Conservation (phyloP, 2,888 invertebrate species). For the Acleris laterana region DNA sequence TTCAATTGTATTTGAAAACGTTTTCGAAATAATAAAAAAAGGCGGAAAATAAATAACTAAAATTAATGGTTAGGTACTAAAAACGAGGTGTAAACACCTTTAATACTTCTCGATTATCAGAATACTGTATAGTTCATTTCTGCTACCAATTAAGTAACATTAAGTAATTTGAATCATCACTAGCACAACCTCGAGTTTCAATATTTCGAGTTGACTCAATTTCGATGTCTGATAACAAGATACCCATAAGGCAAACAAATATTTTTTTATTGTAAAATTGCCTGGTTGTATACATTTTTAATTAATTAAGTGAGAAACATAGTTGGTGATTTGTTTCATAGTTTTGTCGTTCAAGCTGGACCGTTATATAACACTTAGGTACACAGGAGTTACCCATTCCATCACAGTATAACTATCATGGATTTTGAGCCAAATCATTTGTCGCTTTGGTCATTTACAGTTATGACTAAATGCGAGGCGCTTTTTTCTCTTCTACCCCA, state of each 20-base stretch:
- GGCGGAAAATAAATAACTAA: slow-evolving; percentile 36
- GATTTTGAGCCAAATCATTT: no score
- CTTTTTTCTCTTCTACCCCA: no score
- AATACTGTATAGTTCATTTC: slow-evolving; percentile 37
- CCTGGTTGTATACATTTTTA: no score
- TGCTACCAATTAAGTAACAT: slow-evolving; percentile 16
- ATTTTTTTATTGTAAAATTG: slow-evolving; percentile 6
- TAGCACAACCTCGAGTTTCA: slow-evolving; percentile 26
- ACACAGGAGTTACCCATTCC: no score
- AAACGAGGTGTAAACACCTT: slow-evolving; percentile 41
- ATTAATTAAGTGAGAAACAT: no score
- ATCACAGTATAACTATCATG: no score
- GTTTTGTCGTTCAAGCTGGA: no score
- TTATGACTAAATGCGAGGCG: no score
- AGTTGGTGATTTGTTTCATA: no score
- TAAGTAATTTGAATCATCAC: slow-evolving; percentile 14
- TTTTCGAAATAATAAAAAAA: slow-evolving; percentile 37
- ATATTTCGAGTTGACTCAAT: not conserved
- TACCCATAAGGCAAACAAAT: slow-evolving; percentile 5
- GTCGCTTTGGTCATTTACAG: no score
- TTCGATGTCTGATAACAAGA: not conserved
- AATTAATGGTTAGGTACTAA: not conserved
- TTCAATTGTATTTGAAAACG: slow-evolving; percentile 42
- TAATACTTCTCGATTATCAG: slow-evolving; percentile 45
- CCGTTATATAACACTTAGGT: no score